A percentile compares a stretch with the other conserved stretches of the same genome.
phyloP scores from a whole-genome alignment of 2,113 vertebrate species.

The Chionis minor region DNA sequence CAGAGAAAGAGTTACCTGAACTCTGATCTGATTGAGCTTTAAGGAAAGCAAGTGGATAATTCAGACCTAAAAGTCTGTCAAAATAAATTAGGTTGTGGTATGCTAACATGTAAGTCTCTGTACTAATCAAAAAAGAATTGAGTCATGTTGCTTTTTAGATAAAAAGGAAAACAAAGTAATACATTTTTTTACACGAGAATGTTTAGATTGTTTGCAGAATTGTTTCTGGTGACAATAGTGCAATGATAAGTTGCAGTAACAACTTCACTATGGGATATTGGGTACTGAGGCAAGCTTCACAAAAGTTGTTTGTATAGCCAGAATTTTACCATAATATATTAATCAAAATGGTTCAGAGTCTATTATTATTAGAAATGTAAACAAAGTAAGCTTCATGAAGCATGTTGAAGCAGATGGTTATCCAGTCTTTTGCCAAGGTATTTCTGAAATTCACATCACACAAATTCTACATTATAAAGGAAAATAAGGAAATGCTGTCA shows the following conservation, averaged over 20 bases:
- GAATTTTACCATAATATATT: neutral
- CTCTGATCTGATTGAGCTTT: neutral
- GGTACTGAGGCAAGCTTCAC: neutral
- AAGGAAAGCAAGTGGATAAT: neutral
- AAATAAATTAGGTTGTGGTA: neutral
- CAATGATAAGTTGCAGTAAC: neutral
- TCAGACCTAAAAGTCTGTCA: neutral
- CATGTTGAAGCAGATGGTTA: neutral
- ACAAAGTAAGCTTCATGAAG: neutral
- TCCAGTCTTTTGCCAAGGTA: neutral
- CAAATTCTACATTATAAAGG: neutral
- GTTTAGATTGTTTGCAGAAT: neutral
- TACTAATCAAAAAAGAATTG: neutral
- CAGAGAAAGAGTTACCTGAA: neutral
- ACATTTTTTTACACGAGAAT: neutral
- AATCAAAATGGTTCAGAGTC: neutral
- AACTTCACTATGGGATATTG: neutral
- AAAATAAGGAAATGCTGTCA: neutral
- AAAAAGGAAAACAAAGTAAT: neutral
- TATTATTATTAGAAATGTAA: neutral
- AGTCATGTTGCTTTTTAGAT: neutral
- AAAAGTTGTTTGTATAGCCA: neutral
- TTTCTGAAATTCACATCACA: neutral
- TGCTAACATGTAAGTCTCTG: neutral
- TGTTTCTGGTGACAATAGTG: neutral